Evolutionary conservation across 1,140 invertebrate species (phyloP).

Genomic region (Zophobas atratus): DNA sequence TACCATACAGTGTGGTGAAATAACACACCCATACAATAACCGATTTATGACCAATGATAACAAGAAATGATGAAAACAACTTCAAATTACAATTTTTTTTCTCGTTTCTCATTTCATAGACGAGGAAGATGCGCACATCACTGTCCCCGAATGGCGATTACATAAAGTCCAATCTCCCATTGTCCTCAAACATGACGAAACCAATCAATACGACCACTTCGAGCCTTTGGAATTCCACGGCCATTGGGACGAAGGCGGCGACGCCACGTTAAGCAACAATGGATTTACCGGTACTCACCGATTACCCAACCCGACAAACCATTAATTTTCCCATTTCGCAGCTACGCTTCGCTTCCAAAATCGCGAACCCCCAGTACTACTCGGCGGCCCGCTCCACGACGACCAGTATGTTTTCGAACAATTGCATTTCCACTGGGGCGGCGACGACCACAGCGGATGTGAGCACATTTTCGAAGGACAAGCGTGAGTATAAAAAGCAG

Average conservation of each 20-base stretch:
- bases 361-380: conserved; percentile 67
- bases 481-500: conserved; percentile 66
- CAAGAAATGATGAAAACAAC: too few relatives aligned
- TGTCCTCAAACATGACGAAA: conserved; percentile 69
- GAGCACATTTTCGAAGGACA: conserved; percentile 85
- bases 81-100: neutral
- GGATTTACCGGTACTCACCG: conserved; percentile 65
- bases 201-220: conserved; percentile 70
- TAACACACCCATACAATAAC: too few relatives aligned
- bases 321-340: conserved; percentile 55
- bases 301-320: conserved; percentile 1
- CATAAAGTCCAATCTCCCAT: conserved; percentile 71
- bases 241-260: conserved; percentile 70
- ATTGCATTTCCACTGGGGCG: conserved; percentile 89
- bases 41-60: too few relatives aligned
- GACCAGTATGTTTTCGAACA: conserved; percentile 81
- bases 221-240: conserved; percentile 71
- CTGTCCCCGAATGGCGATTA: conserved; percentile 63
- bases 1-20: too few relatives aligned
- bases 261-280: conserved; percentile 67
- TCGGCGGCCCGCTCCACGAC: conserved; percentile 76
- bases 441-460: conserved; percentile 80
- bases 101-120: neutral
- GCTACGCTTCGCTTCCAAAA: conserved; percentile 63
- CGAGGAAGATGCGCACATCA: conserved; percentile 64